Conservation (phyloP, 1,140 invertebrate species). For the Ceratosolen fusciceps region DNA sequence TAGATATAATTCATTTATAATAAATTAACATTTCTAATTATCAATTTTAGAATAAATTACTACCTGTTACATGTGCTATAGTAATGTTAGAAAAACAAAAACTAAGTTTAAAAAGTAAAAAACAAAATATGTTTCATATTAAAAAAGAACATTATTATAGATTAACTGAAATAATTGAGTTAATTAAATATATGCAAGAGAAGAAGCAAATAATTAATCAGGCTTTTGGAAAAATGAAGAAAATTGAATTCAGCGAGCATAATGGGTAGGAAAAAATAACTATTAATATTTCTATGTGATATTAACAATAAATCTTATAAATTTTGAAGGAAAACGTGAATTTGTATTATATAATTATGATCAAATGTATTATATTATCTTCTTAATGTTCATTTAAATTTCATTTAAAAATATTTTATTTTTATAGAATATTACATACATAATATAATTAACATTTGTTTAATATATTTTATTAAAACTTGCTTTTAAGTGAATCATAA, state of each 20-base stretch:
- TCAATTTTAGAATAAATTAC: constrained; percentile 11
- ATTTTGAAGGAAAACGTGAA: no score
- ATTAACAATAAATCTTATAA: no score
- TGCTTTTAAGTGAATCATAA: no score
- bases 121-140: constrained; percentile 67
- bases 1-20: not conserved
- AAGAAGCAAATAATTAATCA: constrained; percentile 57
- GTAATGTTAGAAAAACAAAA: constrained; percentile 73
- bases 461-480: no score
- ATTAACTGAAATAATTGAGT: constrained; percentile 54
- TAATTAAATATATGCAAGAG: constrained; percentile 54
- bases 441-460: no score
- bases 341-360: no score
- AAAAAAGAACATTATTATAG: constrained; percentile 63
- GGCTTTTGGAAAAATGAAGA: constrained; percentile 67
- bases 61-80: not conserved
- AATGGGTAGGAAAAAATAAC: constrained; percentile 65
- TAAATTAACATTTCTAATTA: not conserved
- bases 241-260: constrained; percentile 70
- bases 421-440: no score
- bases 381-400: no score
- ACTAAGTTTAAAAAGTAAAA: constrained; percentile 68
- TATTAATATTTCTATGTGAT: no score
- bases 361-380: no score
- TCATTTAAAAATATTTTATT: no score